phyloP scores from a whole-genome alignment of 1,140 invertebrate genomes.

The Aphelinus atriplicis region DNA sequence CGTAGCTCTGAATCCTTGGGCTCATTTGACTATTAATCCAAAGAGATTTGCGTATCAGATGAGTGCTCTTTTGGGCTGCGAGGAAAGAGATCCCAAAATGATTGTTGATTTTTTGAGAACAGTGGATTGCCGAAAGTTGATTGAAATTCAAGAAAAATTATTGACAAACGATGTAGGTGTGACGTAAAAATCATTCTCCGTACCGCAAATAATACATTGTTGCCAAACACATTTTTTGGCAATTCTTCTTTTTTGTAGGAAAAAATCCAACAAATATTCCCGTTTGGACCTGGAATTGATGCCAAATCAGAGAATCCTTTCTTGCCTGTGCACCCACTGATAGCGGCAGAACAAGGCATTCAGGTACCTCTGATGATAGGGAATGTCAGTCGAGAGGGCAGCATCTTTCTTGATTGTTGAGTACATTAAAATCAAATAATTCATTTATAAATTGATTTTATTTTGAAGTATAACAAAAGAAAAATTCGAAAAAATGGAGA shows the following conservation, averaged over 20 bases:
- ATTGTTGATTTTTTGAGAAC: constrained; percentile 46
- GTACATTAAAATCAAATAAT: too few species aligned
- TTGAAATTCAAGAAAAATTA: constrained; percentile 43
- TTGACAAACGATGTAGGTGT: constrained; percentile 25
- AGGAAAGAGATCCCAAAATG: neutral
- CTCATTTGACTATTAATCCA: neutral
- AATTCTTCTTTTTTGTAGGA: constrained; percentile 37
- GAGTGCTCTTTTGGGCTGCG: neutral
- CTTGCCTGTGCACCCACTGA: constrained; percentile 53
- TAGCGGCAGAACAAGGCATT: constrained; percentile 57
- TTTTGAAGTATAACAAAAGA: too few species aligned
- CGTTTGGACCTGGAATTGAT: constrained; percentile 51
- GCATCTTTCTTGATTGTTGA: neutral
- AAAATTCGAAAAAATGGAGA: too few species aligned
- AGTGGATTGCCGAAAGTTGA: constrained; percentile 33
- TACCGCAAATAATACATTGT: too few species aligned
- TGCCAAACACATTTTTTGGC: too few species aligned
- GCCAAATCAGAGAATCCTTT: constrained; percentile 56
- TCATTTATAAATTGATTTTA: too few species aligned
- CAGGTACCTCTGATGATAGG: constrained; percentile 73
- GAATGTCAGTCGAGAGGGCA: constrained; percentile 68
- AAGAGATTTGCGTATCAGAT: neutral
- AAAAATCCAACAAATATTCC: constrained; percentile 22
- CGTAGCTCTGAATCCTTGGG: neutral
- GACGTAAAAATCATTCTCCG: too few species aligned